A percentile compares a stretch with the other conserved stretches of the same genome.
These are phyloP conservation scores for Agapostemon virescens DNA, from an alignment of 2,888 invertebrate genomes.

Conservation along the genomic window DNA sequence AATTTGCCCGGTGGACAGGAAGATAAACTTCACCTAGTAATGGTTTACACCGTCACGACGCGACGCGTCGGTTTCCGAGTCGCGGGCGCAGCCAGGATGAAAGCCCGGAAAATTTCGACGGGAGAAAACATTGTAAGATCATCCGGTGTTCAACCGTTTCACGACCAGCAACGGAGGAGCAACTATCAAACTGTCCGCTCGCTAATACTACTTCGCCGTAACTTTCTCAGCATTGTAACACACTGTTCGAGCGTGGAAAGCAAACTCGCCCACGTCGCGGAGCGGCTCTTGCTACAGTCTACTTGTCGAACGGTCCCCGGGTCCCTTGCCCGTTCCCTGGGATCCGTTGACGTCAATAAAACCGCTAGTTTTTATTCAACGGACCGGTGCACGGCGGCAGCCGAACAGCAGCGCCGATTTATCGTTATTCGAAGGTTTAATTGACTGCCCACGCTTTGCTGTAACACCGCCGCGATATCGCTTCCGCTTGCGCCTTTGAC, in stretches of 20 bases:
- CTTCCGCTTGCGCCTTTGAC: conserved; percentile 31
- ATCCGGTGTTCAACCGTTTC: conserved; percentile 1
- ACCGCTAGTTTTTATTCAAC: conserved; percentile 42
- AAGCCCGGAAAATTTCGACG: conserved; percentile 19
- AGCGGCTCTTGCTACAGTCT: conserved; percentile 54
- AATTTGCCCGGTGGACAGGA: not conserved
- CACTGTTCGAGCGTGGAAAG: conserved; percentile 14
- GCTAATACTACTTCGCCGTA: conserved; percentile 13
- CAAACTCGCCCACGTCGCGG: conserved; percentile 50
- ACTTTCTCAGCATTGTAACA: conserved; percentile 50
- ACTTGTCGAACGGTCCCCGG: conserved; percentile 39
- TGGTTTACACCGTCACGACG: not conserved
- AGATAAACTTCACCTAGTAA: not conserved
- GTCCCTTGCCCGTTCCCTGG: conserved; percentile 23
- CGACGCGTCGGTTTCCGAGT: conserved; percentile 6
- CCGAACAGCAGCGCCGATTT: conserved; percentile 53
- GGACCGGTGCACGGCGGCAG: conserved; percentile 1
- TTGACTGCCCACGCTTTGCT: conserved; percentile 54
- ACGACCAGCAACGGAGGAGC: conserved; percentile 4
- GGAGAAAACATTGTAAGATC: conserved; percentile 1
- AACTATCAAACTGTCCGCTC: conserved; percentile 14
- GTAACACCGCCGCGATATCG: conserved; percentile 1
- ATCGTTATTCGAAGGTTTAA: conserved; percentile 55
- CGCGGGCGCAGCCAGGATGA: not conserved
- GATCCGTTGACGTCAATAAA: conserved; percentile 50